phyloP scores from a whole-genome alignment of 2,888 invertebrate genomes.

The Eurois occulta region DNA sequence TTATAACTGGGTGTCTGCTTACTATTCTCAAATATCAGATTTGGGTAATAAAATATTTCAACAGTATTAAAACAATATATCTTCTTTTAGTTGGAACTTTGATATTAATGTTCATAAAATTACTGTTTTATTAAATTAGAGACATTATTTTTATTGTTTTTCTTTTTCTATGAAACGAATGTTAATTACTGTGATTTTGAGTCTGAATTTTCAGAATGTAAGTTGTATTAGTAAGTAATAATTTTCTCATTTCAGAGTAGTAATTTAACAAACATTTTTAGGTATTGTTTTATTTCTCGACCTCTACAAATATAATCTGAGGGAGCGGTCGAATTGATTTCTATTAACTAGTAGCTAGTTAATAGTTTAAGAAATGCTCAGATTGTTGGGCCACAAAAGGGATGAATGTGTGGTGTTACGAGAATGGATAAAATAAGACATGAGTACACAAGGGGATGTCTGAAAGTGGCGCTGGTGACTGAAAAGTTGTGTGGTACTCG shows the following conservation, averaged over 20 bases:
- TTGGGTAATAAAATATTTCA: conserved; percentile 4
- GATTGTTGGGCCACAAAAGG: too few relatives aligned
- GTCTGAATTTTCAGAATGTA: not conserved
- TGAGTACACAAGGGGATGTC: too few relatives aligned
- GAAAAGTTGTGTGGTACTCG: too few relatives aligned
- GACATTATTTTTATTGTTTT: not conserved
- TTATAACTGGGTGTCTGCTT: conserved; percentile 23
- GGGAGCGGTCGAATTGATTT: not conserved
- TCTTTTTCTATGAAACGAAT: conserved; percentile 5
- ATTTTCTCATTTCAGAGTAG: not conserved
- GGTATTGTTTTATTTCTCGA: not conserved
- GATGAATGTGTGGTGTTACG: too few relatives aligned
- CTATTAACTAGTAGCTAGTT: not conserved
- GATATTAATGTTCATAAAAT: conserved; percentile 31
- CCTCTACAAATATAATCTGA: not conserved
- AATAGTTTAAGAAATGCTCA: not conserved
- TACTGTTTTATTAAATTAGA: conserved; percentile 12
- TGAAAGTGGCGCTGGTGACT: too few relatives aligned
- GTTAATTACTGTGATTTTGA: not conserved
- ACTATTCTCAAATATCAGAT: conserved; percentile 16
- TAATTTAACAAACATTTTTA: not conserved
- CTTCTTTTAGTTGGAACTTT: conserved; percentile 6
- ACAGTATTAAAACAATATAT: conserved; percentile 12
- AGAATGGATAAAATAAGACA: too few relatives aligned
- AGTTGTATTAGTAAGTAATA: not conserved